Evolutionary conservation across 2,888 invertebrate species (phyloP).

Genomic region (Cephus rjabovi): DNA sequence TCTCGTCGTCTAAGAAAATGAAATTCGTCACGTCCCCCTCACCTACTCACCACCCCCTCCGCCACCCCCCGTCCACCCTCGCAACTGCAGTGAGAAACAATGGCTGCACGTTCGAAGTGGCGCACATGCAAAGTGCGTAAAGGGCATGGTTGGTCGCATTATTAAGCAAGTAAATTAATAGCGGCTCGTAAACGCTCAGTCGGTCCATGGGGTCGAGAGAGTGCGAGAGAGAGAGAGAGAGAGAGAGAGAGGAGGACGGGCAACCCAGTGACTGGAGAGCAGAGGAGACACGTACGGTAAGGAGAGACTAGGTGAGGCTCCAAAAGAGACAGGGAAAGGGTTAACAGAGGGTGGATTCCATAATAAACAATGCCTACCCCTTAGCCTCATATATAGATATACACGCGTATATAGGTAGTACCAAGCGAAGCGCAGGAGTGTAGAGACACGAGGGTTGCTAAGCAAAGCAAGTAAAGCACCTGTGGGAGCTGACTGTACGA

Average conservation of each 20-base stretch:
- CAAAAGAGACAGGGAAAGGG: constrained; percentile 23
- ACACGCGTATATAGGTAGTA: constrained; percentile 21
- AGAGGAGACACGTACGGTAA: no score
- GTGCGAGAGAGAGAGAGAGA: constrained; percentile 24
- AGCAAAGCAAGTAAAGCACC: constrained; percentile 59
- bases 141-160: constrained; percentile 41
- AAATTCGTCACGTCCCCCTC: not conserved
- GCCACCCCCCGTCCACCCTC: rapidly evolving
- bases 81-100: not conserved
- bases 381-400: constrained; percentile 6
- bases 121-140: not conserved
- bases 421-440: constrained; percentile 4
- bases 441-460: constrained; percentile 52
- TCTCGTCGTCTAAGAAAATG: no score
- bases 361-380: constrained; percentile 58
- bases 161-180: constrained; percentile 66
- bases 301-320: no score
- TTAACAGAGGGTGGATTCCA: constrained; percentile 50
- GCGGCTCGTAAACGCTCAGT: constrained; percentile 50
- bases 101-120: not conserved
- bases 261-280: not conserved
- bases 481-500: constrained; percentile 49
- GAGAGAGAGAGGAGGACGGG: constrained; percentile 20
- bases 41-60: not conserved
- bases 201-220: constrained; percentile 25